A percentile compares a stretch with the other conserved stretches of the same genome.
Evolutionary conservation across 2,888 invertebrate species (phyloP).

Genomic region (Parapristionchus giblindavisi): DNA sequence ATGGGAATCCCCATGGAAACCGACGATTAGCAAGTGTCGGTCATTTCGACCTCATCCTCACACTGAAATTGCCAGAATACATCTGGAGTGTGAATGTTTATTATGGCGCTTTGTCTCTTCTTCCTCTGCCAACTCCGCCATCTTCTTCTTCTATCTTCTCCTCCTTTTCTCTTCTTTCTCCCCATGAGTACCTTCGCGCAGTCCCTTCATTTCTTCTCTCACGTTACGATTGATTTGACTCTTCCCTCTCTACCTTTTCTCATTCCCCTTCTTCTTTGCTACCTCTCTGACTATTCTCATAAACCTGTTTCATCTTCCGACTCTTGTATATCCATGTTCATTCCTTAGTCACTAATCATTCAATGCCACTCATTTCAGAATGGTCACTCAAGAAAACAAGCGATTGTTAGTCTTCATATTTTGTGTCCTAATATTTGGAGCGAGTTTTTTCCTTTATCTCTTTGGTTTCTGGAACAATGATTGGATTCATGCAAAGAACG

Average conservation of each 20-base stretch:
- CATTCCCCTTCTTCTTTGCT: constrained; percentile 8
- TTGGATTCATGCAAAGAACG: constrained; percentile 32
- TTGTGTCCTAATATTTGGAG: constrained; percentile 26
- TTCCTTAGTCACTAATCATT: constrained; percentile 2
- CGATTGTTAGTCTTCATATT: constrained; percentile 22
- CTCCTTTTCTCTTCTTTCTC: neutral
- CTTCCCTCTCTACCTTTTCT: constrained; percentile 18
- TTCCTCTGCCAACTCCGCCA: neutral
- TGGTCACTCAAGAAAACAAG: constrained; percentile 9
- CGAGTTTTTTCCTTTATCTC: constrained; percentile 8
- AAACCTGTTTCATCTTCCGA: constrained; percentile 25
- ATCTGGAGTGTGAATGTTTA: constrained; percentile 5
- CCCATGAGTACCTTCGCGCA: constrained; percentile 15
- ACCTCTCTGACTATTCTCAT: neutral
- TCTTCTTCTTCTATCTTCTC: neutral
- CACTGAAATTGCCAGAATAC: constrained; percentile 3
- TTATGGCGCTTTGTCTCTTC: constrained; percentile 15
- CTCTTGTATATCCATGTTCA: constrained; percentile 10
- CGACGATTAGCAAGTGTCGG: no score
- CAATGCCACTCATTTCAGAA: no score
- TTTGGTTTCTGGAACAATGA: constrained; percentile 35
- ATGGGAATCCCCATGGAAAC: constrained; percentile 15
- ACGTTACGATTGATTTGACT: constrained; percentile 35
- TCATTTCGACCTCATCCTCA: constrained; percentile 10
- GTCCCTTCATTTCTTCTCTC: constrained; percentile 13